Evolutionary conservation across 2,113 vertebrate genomes (phyloP), one percentile per base, ranked within the genome.

Genomic region (Boleophthalmus pectinirostris): DNA sequence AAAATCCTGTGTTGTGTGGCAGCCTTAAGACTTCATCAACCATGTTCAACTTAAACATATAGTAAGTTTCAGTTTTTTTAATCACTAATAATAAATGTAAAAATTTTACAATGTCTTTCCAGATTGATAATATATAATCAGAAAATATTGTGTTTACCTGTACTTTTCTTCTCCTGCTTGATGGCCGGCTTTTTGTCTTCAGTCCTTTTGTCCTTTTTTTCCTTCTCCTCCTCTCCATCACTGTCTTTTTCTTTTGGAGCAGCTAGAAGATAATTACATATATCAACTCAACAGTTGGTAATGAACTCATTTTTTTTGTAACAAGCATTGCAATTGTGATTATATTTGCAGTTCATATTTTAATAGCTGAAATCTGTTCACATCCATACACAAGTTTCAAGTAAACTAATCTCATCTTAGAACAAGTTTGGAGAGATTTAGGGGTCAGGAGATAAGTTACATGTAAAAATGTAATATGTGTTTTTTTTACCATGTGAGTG

Each of bases 201-300:
- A 3, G 77, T 77, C 16, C n/a, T 56, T 51, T 80, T 82, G 14
- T 58, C 84, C 79, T 88, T 74, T n/a, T 85, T 66, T 29, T 89
- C 73, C 46, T 90, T 79, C 0, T 92, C 82, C n/a, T 93, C 88
- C 70, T 90, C 90, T 58, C 87, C 92, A 11, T 91, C 92, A 0
- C 90, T 90, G 46, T 91, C 86, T 68, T 94, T 93, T 7, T 85
- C 87, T n/a, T 93, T 93, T 4, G 82, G 0, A 67, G 82, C 56
- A 57, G 69, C 92, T 93, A 77, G 16, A 68, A 72, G 68, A 56
- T 2, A 21, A 56, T 13, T 13, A 56, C 25, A 25, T 24, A 11
- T 12, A 15, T 23, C 47, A 53, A n/a, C 9, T 53, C 51, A 53
- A 53, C 16, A n/a, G 9, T 3, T 8, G 47, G 20, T 53, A 51